Evolutionary conservation across 1,140 invertebrate genomes (phyloP), one percentile per base, ranked within the genome.

Genomic region (Atta colombica): DNA sequence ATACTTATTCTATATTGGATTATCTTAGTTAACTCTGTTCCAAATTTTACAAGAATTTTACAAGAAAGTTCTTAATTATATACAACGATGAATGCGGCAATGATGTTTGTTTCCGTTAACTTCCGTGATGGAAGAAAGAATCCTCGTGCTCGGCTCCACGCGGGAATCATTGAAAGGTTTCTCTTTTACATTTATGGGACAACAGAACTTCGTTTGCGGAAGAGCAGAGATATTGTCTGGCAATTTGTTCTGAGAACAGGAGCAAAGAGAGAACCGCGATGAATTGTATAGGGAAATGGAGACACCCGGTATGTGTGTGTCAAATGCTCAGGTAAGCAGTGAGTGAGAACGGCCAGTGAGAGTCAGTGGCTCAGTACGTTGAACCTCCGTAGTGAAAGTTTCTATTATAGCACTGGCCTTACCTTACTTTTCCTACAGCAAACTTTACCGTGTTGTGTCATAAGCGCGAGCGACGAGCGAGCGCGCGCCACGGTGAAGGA

Each of bases 331-430:
- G 68, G 82, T 75, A 58, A 86, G 72, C 87, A 92, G 92, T 89
- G 91, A 92, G 92, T 89, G 90, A 93, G 93, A 93, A 93, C 90
- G 90, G 87, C 84, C 90, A 94, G 94, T 94, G 94, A 94, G 94
- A 94, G 94, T 94, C 91, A 66, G 91, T 89, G 91, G 82, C 82
- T 88, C 90, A 90, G 95, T 94, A 93, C 95, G 92, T 95, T 95
- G 95, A 95, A 95, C 95, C 94, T 94, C 89, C 89, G 93, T 92
- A 95, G 95, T 95, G 95, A 95, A 95, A 95, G 95, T 95, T 95
- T 95, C 94, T 95, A 95, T 95, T 95, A 95, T 95, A 95, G 93
- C 94, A 95, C 93, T 94, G 94, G 95, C 94, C 95, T 95, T 95
- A 95, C 95, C 94, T 95, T 95, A 95, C 94, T 95, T 95, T 95